phyloP scores from a whole-genome alignment of 2,113 vertebrate species.

The Barnardius zonarius region DNA sequence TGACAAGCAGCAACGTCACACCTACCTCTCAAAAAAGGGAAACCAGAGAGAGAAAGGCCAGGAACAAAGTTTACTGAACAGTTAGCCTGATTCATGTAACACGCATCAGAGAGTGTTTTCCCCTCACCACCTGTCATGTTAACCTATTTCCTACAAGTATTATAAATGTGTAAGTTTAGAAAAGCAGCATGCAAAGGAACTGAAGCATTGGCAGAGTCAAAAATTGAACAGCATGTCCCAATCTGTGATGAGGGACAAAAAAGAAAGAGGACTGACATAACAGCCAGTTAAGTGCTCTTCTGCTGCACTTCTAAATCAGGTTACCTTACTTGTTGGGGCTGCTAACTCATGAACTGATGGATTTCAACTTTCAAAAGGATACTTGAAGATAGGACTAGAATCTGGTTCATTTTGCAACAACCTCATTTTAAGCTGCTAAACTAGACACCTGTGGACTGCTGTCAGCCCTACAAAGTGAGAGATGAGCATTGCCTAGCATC shows the following conservation, averaged over 20 bases:
- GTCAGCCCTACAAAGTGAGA: background rate
- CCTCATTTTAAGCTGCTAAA: background rate
- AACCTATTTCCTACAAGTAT: background rate
- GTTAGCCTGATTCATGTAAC: background rate
- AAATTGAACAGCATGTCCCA: background rate
- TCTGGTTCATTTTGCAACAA: background rate
- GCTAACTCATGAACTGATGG: background rate
- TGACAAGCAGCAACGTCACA: background rate
- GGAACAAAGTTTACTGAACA: background rate
- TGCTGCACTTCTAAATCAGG: background rate
- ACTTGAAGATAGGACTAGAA: background rate
- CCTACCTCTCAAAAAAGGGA: background rate
- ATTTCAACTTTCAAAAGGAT: background rate
- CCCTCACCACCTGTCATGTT: fast-evolving
- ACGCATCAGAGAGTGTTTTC: background rate
- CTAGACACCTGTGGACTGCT: background rate
- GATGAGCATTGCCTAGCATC: background rate
- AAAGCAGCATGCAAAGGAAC: background rate
- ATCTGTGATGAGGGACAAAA: too few relatives aligned
- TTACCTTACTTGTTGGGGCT: background rate
- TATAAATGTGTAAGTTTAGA: background rate
- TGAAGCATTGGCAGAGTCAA: background rate
- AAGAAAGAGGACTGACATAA: background rate
- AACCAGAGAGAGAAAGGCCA: background rate
- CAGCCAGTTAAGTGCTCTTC: background rate